These are phyloP conservation scores for Corynorhinus townsendii DNA, from an alignment of 2,113 vertebrate genomes.

Conservation along the genomic window DNA sequence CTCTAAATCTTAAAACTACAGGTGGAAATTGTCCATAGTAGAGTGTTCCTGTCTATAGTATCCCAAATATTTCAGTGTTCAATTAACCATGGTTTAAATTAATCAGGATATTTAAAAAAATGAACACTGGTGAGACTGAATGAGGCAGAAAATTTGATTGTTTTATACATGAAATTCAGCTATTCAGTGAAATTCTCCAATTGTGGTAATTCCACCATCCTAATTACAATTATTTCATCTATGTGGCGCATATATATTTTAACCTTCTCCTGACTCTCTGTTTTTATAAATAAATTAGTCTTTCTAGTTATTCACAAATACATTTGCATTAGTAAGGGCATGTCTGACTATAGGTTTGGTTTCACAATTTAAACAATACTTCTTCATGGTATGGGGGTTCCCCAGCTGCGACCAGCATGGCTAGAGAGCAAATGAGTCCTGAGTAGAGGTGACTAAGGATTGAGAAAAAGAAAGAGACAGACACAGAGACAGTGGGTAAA, in stretches of 20 bases:
- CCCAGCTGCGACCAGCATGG: too few relatives aligned
- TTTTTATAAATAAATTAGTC: conserved; percentile 69
- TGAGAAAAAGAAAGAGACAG: too few relatives aligned
- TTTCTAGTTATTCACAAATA: conserved; percentile 63
- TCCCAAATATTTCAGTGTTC: conserved; percentile 68
- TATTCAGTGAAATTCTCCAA: conserved; percentile 74
- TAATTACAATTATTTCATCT: conserved; percentile 79
- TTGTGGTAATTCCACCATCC: conserved; percentile 74
- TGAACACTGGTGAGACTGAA: conserved; percentile 71
- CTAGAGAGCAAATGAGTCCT: too few relatives aligned
- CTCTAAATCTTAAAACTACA: conserved; percentile 36
- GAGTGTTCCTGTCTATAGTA: conserved; percentile 68
- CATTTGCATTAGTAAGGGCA: conserved; percentile 70
- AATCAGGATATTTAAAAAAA: conserved; percentile 77
- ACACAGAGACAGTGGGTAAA: too few relatives aligned
- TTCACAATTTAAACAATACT: conserved; percentile 67
- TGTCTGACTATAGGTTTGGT: conserved; percentile 56
- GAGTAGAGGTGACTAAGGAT: too few relatives aligned
- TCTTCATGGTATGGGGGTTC: conserved; percentile 30
- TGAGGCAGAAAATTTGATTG: conserved; percentile 76
- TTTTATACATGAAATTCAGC: conserved; percentile 76
- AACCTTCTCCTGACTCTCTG: conserved; percentile 64
- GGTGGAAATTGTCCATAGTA: conserved; percentile 56
- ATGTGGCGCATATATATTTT: conserved; percentile 73
- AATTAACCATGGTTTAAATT: conserved; percentile 79